Conservation (phyloP, 2,888 invertebrate species). For the Rambutsinella grinnellia region DNA sequence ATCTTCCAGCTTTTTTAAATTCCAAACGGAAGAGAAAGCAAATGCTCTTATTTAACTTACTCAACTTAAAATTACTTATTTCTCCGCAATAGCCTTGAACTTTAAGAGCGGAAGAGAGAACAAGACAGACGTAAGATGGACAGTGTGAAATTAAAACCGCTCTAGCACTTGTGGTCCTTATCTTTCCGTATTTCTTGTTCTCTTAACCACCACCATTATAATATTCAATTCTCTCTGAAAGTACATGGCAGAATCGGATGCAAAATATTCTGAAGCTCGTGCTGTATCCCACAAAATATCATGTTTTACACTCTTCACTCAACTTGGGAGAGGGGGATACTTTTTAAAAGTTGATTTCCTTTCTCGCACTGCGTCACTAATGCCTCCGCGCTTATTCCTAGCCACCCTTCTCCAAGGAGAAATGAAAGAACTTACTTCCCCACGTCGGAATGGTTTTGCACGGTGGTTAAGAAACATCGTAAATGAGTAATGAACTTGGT, state of each 20-base stretch:
- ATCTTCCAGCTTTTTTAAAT: background rate
- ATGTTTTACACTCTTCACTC: slow-evolving; percentile 20
- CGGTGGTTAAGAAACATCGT: slow-evolving; percentile 23
- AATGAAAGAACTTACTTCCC: background rate
- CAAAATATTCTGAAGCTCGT: background rate
- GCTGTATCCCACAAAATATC: slow-evolving; percentile 17
- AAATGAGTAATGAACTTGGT: slow-evolving; percentile 51
- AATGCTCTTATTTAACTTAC: background rate
- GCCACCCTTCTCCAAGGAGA: background rate
- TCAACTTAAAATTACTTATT: background rate
- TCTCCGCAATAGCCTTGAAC: background rate
- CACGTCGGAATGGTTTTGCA: slow-evolving; percentile 10
- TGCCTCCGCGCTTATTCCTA: background rate
- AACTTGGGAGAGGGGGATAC: background rate
- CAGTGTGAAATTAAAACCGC: slow-evolving; percentile 32
- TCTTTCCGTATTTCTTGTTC: background rate
- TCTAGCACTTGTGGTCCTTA: background rate
- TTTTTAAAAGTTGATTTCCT: background rate
- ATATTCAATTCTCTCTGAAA: slow-evolving; percentile 2
- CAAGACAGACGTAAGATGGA: slow-evolving; percentile 34
- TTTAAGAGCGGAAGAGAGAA: background rate
- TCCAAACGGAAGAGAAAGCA: background rate
- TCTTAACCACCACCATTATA: background rate
- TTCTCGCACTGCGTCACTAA: background rate
- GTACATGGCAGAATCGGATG: background rate